A percentile compares a stretch with the other conserved stretches of the same genome.
Evolutionary conservation across 2,113 vertebrate genomes (phyloP).

Genomic region (Engystomops pustulosus): DNA sequence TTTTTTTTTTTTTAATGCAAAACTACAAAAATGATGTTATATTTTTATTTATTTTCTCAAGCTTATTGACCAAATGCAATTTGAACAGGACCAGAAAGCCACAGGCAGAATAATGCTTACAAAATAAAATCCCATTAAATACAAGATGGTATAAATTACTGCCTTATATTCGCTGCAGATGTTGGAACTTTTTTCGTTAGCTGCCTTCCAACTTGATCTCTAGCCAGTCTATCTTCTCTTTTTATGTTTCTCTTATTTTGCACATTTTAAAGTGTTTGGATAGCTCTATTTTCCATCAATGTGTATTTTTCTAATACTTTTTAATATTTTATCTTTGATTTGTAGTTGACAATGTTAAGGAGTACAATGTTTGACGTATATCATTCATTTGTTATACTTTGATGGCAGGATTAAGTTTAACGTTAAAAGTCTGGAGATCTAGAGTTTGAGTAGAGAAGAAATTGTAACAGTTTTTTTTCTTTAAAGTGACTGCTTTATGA

Average conservation of each 20-base stretch:
- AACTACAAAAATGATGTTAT: too few relatives aligned
- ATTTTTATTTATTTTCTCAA: neutral
- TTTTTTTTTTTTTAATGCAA: too few relatives aligned
- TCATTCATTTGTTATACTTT: neutral
- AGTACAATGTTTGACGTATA: neutral
- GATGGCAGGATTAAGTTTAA: neutral
- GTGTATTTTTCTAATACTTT: neutral
- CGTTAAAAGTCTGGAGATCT: neutral
- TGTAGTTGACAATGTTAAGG: neutral
- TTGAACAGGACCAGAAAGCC: neutral
- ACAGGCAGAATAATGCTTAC: neutral
- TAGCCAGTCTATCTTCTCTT: constrained; percentile 12
- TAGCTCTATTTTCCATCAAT: neutral
- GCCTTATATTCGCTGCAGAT: constrained; percentile 15
- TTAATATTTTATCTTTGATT: constrained; percentile 8
- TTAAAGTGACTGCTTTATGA: too few relatives aligned
- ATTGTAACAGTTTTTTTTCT: neutral
- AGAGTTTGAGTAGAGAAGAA: too few relatives aligned
- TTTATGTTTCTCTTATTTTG: constrained; percentile 1
- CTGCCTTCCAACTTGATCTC: constrained; percentile 16
- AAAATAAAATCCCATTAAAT: neutral
- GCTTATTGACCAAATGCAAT: neutral
- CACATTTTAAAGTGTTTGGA: neutral
- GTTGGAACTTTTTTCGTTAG: neutral
- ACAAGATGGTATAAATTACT: constrained; percentile 3